phyloP scores from a whole-genome alignment of 2,113 vertebrate species.

The Acrocephalus kingi region DNA sequence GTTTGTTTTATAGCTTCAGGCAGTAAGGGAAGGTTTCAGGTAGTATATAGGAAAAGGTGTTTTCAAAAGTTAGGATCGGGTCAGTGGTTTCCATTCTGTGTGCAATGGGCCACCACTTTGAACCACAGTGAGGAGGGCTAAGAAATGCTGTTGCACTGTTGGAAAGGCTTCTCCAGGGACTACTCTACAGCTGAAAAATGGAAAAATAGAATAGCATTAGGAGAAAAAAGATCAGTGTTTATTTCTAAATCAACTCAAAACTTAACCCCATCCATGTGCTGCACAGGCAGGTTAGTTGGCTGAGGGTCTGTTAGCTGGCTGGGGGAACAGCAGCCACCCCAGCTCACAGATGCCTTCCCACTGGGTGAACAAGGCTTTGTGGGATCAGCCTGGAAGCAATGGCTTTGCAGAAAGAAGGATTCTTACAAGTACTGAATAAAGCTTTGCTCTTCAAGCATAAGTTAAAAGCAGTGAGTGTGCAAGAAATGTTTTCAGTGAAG shows the following conservation, averaged over 20 bases:
- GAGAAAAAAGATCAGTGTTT: neutral
- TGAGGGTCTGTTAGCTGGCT: constrained; percentile 60
- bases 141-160: constrained; percentile 76
- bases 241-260: constrained; percentile 33
- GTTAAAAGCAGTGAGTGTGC: constrained; percentile 21
- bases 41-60: constrained; percentile 52
- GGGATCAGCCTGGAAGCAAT: neutral
- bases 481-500: constrained; percentile 52
- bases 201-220: constrained; percentile 82
- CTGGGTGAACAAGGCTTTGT: neutral
- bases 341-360: neutral
- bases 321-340: neutral
- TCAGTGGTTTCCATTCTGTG: constrained; percentile 79
- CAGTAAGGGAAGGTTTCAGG: constrained; percentile 59
- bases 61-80: constrained; percentile 41
- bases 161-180: constrained; percentile 80
- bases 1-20: constrained; percentile 60
- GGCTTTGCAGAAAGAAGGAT: constrained; percentile 75
- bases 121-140: constrained; percentile 62
- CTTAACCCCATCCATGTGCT: neutral
- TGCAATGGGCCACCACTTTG: constrained; percentile 69
- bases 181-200: constrained; percentile 91
- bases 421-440: constrained; percentile 76
- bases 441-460: constrained; percentile 51
- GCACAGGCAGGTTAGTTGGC: constrained; percentile 63